Conservation (phyloP, 2,113 vertebrate genomes). For the Zosterops lateralis region DNA sequence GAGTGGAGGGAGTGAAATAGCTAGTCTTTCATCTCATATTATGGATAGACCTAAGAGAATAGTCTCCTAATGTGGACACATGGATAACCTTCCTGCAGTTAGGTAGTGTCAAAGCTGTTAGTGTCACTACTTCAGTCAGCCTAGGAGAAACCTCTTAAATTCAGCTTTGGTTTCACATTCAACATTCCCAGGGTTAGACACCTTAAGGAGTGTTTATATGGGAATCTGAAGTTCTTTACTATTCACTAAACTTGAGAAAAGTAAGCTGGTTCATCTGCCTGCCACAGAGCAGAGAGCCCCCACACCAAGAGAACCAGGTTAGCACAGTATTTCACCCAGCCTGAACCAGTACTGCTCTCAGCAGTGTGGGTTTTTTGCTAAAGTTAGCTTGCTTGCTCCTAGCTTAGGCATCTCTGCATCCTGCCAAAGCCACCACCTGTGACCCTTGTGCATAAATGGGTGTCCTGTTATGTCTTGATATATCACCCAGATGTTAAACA, state of each 20-base stretch:
- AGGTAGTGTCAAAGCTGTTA: neutral
- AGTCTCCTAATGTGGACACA: neutral
- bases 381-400: neutral
- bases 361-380: neutral
- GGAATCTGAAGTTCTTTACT: neutral
- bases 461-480: neutral
- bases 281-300: fast-evolving
- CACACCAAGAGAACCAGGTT: neutral
- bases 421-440: fast-evolving
- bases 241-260: neutral
- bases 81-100: neutral
- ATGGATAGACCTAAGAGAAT: neutral
- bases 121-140: neutral
- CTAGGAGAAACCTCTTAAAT: neutral
- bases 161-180: neutral
- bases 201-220: neutral
- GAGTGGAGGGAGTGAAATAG: neutral
- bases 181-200: neutral
- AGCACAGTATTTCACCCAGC: neutral
- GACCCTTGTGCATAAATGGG: neutral
- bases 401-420: neutral
- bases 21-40: neutral
- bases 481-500: neutral
- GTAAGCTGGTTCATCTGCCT: neutral
- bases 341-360: neutral